Evolutionary conservation across 92 coral and sea anemone genomes (phyloP).

Genomic region (Montipora capitata): DNA sequence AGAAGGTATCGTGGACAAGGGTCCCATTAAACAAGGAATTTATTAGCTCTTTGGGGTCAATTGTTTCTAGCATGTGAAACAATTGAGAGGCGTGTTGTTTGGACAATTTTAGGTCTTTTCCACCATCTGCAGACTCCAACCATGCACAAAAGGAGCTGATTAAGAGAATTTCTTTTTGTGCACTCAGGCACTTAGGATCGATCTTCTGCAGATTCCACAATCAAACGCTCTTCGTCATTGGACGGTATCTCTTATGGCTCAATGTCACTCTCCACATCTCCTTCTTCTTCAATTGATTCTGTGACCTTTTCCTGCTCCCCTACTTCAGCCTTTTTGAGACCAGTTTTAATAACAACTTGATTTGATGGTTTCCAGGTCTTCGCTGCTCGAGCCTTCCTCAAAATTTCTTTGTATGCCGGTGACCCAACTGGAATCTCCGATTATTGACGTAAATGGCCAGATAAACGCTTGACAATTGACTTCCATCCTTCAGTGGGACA

Average conservation of each 20-base stretch:
- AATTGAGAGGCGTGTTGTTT: constrained; percentile 56
- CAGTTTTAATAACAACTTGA: not conserved
- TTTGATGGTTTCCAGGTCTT: constrained; percentile 28
- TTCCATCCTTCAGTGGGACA: constrained; percentile 46
- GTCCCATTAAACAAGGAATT: constrained; percentile 10
- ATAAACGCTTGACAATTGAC: constrained; percentile 49
- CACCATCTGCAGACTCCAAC: constrained; percentile 70
- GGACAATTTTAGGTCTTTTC: constrained; percentile 39
- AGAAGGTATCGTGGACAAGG: constrained; percentile 21
- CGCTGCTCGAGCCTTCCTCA: constrained; percentile 13
- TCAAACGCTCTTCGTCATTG: not conserved
- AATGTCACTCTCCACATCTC: not conserved
- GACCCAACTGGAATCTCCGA: constrained; percentile 27
- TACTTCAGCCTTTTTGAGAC: not conserved
- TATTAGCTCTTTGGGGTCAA: constrained; percentile 22
- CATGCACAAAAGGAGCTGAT: constrained; percentile 30
- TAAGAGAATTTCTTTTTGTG: not conserved
- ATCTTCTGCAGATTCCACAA: constrained; percentile 30
- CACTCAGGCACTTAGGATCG: not conserved
- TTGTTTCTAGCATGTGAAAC: constrained; percentile 4
- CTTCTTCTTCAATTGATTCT: not conserved
- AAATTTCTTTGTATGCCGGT: constrained; percentile 1
- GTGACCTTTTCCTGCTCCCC: not conserved
- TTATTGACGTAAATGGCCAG: constrained; percentile 41
- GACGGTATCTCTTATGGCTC: constrained; percentile 17